Evolutionary conservation across 2,888 invertebrate genomes (phyloP).

Genomic region (Spisula subtruncata): DNA sequence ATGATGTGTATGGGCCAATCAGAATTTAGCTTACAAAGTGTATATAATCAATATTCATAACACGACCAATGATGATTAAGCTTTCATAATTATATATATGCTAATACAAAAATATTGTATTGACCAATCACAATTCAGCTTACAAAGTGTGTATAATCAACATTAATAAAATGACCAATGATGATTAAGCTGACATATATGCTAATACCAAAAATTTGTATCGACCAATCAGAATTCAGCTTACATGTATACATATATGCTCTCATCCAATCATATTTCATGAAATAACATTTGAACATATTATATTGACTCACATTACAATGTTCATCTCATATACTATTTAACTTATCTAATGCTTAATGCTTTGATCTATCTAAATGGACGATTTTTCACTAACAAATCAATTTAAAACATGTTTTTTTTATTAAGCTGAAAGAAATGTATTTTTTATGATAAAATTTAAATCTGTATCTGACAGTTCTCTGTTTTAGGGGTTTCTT

Average conservation of each 20-base stretch:
- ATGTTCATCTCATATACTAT: not conserved
- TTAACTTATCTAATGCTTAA: not conserved
- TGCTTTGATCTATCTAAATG: not conserved
- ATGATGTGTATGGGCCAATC: not conserved
- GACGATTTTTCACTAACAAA: not conserved
- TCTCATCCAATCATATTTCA: conserved; percentile 13
- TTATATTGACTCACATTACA: not conserved
- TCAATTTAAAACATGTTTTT: not conserved
- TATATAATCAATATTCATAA: not conserved
- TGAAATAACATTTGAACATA: not conserved
- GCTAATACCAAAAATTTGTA: conserved; percentile 5
- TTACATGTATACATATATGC: conserved; percentile 17
- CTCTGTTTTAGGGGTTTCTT: not conserved
- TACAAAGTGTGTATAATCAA: not conserved
- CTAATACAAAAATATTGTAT: not conserved
- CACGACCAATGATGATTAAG: not conserved
- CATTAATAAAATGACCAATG: conserved; percentile 1
- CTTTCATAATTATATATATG: conserved; percentile 23
- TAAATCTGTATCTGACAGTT: too few relatives aligned
- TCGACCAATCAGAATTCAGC: conserved; percentile 24
- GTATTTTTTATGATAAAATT: too few relatives aligned
- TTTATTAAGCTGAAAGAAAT: not conserved
- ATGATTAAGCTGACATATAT: conserved; percentile 4
- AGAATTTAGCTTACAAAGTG: conserved; percentile 13
- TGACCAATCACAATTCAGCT: conserved; percentile 2